Conservation (phyloP, 2,888 invertebrate genomes). For the Cenopis cana region DNA sequence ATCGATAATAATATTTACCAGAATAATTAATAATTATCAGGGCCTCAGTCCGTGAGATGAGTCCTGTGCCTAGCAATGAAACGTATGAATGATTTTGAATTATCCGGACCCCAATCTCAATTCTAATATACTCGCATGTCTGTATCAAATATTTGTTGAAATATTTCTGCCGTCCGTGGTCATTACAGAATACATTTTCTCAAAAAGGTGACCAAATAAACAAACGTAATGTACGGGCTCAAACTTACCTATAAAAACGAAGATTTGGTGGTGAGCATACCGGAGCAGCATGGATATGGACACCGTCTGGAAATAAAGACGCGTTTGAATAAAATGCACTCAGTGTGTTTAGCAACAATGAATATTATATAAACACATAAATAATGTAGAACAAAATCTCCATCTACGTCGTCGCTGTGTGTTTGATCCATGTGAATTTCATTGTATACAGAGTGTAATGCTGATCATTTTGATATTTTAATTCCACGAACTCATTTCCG, state of each 20-base stretch:
- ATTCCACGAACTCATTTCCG: conserved; percentile 38
- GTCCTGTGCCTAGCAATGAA: no score
- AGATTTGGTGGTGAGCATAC: conserved; percentile 99
- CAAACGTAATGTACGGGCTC: conserved; percentile 18
- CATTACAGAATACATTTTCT: no score
- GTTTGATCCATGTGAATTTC: neutral
- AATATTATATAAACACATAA: neutral
- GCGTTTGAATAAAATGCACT: neutral
- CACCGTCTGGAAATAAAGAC: conserved; percentile 92
- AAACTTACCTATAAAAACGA: conserved; percentile 98
- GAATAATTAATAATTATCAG: no score
- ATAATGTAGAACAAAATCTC: neutral
- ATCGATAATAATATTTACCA: no score
- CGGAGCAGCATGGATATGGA: conserved; percentile 98
- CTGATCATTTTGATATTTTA: conserved; percentile 2
- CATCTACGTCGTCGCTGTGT: neutral
- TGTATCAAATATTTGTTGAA: no score
- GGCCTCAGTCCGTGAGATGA: no score
- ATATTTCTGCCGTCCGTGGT: no score
- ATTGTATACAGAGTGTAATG: neutral
- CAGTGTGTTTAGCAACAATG: neutral
- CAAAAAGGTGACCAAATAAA: neutral
- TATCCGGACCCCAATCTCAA: no score
- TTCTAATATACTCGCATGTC: no score
- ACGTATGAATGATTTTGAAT: no score